Conservation (phyloP, 2,888 invertebrate species). For the Cephus nigrinus region DNA sequence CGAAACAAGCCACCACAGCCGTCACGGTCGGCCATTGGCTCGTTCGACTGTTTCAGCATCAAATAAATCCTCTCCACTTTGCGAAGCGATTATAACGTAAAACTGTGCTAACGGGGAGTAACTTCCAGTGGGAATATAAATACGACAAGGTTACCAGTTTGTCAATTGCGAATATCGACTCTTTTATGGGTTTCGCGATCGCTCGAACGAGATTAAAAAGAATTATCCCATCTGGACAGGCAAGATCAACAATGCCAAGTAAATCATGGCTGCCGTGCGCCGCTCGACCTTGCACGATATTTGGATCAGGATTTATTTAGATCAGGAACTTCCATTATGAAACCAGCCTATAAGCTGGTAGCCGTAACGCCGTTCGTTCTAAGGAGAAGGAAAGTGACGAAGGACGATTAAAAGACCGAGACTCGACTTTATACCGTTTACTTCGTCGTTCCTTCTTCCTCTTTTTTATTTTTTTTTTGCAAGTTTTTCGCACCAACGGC, state of each 20-base stretch:
- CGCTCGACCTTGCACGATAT: background rate
- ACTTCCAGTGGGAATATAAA: background rate
- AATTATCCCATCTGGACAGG: background rate
- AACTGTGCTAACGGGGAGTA: background rate
- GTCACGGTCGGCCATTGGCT: background rate
- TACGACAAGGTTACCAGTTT: background rate
- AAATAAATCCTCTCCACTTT: background rate
- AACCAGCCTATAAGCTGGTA: background rate
- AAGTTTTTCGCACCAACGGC: background rate
- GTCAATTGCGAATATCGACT: background rate
- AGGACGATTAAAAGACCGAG: background rate
- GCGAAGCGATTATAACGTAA: background rate
- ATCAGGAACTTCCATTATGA: background rate
- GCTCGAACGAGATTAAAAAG: background rate
- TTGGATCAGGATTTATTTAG: background rate
- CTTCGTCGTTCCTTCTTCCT: background rate
- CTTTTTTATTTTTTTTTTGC: background rate
- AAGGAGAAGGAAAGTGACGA: background rate
- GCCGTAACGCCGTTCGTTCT: background rate
- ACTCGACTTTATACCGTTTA: background rate
- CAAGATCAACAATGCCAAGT: background rate
- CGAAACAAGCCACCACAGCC: background rate
- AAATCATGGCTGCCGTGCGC: background rate
- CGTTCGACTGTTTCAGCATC: background rate
- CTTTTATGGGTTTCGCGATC: background rate